Percentiles rank a stretch among this genome's conserved stretches.
Conservation (phyloP, 2,797 vertebrate species). For the Acridotheres tristis region DNA sequence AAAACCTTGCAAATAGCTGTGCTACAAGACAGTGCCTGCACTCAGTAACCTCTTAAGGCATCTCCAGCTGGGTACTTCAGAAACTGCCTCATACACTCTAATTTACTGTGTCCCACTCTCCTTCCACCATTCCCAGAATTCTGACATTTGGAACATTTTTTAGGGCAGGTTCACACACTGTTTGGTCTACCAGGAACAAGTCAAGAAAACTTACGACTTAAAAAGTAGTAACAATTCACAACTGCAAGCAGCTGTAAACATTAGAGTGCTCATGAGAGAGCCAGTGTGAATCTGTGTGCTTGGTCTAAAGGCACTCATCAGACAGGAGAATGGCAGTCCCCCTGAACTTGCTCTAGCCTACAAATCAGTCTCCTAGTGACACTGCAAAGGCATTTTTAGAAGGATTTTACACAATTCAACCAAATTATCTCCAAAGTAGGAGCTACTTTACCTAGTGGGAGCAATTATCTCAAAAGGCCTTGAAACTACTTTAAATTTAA, state of each 20-base stretch:
- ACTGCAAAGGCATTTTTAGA: neutral
- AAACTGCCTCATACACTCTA: neutral
- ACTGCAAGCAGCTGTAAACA: neutral
- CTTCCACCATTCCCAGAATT: neutral
- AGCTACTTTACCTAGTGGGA: neutral
- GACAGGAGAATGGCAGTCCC: neutral
- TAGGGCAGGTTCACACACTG: accelerated
- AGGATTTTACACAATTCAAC: neutral
- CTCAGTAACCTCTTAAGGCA: neutral
- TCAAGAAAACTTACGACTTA: neutral
- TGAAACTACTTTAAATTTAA: neutral
- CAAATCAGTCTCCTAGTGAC: neutral
- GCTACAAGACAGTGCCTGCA: neutral
- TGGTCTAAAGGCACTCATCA: neutral
- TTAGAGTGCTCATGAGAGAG: neutral
- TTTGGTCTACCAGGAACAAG: neutral
- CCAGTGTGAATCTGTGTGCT: neutral
- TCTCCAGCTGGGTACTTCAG: neutral
- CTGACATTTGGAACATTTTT: neutral
- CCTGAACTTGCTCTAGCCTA: neutral
- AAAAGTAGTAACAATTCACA: neutral
- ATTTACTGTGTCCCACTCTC: neutral
- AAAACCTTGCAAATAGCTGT: neutral
- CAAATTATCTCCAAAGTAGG: neutral
- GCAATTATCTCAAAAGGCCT: neutral